Conservation (phyloP, 2,113 vertebrate genomes). For the Butorides virescens region DNA sequence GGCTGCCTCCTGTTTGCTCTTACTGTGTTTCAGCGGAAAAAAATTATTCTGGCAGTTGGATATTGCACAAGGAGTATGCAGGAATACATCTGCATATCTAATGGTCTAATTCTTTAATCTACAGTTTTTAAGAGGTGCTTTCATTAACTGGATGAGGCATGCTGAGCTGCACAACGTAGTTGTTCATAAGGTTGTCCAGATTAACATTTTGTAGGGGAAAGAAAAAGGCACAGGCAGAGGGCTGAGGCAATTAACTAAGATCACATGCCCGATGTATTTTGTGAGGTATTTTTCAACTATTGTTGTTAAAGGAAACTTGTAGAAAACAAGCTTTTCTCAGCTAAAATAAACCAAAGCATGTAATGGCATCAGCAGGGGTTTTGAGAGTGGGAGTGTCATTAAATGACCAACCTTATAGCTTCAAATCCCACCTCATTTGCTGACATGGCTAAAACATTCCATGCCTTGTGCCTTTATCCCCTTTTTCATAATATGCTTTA, state of each 20-base stretch:
- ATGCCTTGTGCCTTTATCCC: not conserved
- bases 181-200: not conserved
- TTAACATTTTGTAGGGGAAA: not conserved
- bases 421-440: not conserved
- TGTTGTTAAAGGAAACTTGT: not conserved
- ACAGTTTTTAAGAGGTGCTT: not conserved
- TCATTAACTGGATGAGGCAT: not conserved
- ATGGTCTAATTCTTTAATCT: not conserved
- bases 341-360: not conserved
- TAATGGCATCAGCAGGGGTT: not conserved
- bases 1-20: not conserved
- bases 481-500: not conserved
- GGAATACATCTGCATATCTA: not conserved
- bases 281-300: not conserved
- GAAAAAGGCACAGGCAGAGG: not conserved
- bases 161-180: not conserved
- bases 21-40: not conserved
- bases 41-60: not conserved
- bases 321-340: not conserved
- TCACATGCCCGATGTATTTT: not conserved
- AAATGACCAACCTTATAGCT: not conserved
- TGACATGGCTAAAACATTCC: not conserved
- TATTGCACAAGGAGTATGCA: not conserved
- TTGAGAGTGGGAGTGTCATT: not conserved
- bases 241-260: not conserved